A percentile compares a stretch with the other conserved stretches of the same genome.
phyloP scores from a whole-genome alignment of 2,888 invertebrate genomes.

The Anorthoa munda region DNA sequence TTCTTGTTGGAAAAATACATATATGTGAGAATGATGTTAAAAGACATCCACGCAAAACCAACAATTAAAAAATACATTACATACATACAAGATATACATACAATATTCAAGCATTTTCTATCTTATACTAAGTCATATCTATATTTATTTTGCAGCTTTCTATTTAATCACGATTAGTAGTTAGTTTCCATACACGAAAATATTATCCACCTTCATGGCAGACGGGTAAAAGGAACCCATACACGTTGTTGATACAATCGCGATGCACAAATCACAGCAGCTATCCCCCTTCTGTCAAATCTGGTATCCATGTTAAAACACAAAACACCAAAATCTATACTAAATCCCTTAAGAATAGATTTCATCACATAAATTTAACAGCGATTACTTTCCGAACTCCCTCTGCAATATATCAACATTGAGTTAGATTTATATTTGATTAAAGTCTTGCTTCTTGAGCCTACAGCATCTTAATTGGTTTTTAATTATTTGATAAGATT shows the following conservation, averaged over 20 bases:
- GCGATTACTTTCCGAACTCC: slow-evolving; percentile 33
- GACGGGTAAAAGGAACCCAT: too few relatives aligned
- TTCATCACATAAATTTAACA: slow-evolving; percentile 35
- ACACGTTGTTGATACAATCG: neutral
- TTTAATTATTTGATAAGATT: slow-evolving; percentile 53
- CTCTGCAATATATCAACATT: slow-evolving; percentile 71
- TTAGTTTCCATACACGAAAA: neutral
- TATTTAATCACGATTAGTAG: neutral
- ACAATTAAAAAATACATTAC: too few relatives aligned
- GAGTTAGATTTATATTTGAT: slow-evolving; percentile 71
- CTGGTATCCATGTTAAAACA: neutral
- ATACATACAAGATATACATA: too few relatives aligned
- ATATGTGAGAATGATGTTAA: too few relatives aligned
- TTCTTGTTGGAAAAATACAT: too few relatives aligned
- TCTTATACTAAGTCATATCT: neutral
- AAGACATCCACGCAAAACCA: too few relatives aligned
- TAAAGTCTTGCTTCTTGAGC: slow-evolving; percentile 41
- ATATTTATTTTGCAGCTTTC: neutral
- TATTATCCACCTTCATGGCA: too few relatives aligned
- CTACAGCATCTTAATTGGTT: slow-evolving; percentile 46
- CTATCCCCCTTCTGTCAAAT: neutral
- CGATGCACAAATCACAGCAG: neutral
- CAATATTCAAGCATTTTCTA: neutral
- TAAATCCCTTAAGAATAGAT: slow-evolving; percentile 25
- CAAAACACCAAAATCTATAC: slow-evolving; percentile 7